Evolutionary conservation across 1,140 invertebrate genomes (phyloP), one percentile per base, ranked within the genome.

Genomic region (Aphelinus atriplicis): DNA sequence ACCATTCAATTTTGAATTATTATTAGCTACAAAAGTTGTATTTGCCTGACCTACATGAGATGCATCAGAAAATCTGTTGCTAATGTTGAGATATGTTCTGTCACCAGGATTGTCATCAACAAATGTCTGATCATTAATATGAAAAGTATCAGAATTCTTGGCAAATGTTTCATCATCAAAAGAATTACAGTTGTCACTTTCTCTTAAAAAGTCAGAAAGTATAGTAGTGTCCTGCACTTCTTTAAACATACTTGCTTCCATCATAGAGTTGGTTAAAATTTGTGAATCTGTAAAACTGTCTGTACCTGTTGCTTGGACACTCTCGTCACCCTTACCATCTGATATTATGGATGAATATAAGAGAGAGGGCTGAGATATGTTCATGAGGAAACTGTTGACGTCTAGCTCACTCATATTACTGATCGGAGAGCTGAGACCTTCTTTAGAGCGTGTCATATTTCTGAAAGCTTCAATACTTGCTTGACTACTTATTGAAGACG

Each of bases 401-500:
- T 85, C 82, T 7, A 84, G 81, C 50, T 84, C 83, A 4, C 60
- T 72, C 71, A 84, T 80, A 73, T 77, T 71, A 64, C 85, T 85
- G 4, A 86, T 83, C 51, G 87, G 84, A 0, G 86, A 86, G 78
- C 84, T 85, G 3, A 80, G 79, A 70, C 83, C 84, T 1, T 73
- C 66, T 72, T 87, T 87, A 1, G 64, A 53, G 10, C 80, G 80
- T 1, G 85, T 83, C 67, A 86, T 78, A 56, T 87, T 84, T 10
- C 86, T 50, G 43, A 88, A 87, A 4, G 81, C 77, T 74, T 87
- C 86, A 73, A 88, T 81, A 74, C 85, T 87, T 67, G 83, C 82
- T 46, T 84, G 83, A n/a, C 83, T 85, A 6, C 75, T 80, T 50
- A 70, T 68, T 55, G 56, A 9, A 6, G 71, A 42, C 3, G 51